Conservation (phyloP, 2,113 vertebrate species). For the Sphaerodactylus townsendi region DNA sequence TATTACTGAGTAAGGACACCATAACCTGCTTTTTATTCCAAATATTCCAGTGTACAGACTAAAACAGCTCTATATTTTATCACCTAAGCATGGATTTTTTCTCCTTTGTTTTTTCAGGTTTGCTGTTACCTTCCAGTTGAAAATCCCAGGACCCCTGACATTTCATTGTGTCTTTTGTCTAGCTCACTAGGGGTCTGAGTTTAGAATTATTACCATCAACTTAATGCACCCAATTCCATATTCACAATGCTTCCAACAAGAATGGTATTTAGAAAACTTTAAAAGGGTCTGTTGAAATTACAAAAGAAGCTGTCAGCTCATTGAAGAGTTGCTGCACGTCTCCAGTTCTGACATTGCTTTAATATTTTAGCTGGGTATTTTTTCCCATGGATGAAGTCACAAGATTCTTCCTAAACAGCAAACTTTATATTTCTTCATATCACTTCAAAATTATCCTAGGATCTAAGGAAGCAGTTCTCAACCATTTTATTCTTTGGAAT, state of each 20-base stretch:
- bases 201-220: slow-evolving; percentile 67
- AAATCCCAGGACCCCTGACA: slow-evolving; percentile 67
- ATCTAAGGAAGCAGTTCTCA: neutral
- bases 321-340: neutral
- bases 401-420: slow-evolving; percentile 14
- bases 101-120: slow-evolving; percentile 41
- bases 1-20: neutral
- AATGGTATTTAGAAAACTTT: slow-evolving; percentile 63
- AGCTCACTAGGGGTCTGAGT: slow-evolving; percentile 65
- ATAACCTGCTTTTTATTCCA: slow-evolving; percentile 1
- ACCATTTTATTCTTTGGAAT: neutral
- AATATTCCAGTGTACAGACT: slow-evolving; percentile 6
- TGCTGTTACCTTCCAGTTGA: slow-evolving; percentile 64
- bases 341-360: neutral
- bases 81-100: neutral
- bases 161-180: slow-evolving; percentile 71
- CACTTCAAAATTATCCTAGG: neutral
- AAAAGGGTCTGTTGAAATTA: slow-evolving; percentile 56
- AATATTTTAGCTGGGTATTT: slow-evolving; percentile 23
- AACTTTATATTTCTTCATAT: neutral
- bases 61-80: slow-evolving; percentile 48
- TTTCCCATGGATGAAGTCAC: slow-evolving; percentile 16
- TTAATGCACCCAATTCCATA: slow-evolving; percentile 68
- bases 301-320: slow-evolving; percentile 51
- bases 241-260: slow-evolving; percentile 68